Conservation (phyloP, 2,113 vertebrate species). For the Litocranius walleri region DNA sequence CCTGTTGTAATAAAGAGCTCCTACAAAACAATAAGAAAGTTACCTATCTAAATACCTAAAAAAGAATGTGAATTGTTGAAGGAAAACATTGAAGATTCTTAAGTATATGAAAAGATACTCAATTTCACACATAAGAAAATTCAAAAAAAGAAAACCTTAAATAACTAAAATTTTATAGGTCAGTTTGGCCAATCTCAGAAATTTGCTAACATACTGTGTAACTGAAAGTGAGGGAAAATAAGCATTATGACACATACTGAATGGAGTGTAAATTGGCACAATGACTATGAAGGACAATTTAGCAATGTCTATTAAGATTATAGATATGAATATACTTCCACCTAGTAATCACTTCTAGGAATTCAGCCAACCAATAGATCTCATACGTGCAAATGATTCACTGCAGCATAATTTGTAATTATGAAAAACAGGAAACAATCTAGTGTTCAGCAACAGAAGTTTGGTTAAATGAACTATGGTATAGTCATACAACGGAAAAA, state of each 20-base stretch:
- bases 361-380: neutral
- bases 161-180: neutral
- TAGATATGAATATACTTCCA: neutral
- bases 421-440: neutral
- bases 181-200: neutral
- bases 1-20: neutral
- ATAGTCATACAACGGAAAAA: neutral
- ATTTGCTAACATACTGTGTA: neutral
- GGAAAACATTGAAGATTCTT: neutral
- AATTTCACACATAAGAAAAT: neutral
- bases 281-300: neutral
- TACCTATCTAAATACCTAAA: neutral
- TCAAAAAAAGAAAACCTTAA: neutral
- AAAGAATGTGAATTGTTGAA: neutral
- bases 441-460: neutral
- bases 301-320: neutral
- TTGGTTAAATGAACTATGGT: neutral
- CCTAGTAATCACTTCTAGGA: neutral
- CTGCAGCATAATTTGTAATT: neutral
- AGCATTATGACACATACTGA: neutral
- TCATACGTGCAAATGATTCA: neutral
- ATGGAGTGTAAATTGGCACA: neutral
- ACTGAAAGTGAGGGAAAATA: neutral
- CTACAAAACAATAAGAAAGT: neutral
- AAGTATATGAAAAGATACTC: neutral